Evolutionary conservation across 1,140 invertebrate genomes (phyloP).

Genomic region (Cyclina sinensis): DNA sequence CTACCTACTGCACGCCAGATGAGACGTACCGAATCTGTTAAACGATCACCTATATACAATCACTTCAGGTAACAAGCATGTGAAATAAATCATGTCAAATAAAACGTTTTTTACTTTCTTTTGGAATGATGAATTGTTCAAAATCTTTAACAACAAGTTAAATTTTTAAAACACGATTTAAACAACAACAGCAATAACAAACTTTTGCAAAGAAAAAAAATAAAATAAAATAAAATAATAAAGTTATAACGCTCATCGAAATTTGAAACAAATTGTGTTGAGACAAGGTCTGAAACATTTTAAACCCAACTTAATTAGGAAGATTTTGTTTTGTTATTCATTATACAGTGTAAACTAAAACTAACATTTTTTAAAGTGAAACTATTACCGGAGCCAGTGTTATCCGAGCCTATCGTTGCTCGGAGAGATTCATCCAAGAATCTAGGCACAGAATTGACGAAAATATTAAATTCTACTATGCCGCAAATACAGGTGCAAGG

Average conservation of each 20-base stretch:
- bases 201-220: too few relatives aligned
- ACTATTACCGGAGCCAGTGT: slow-evolving; percentile 87
- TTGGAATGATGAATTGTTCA: too few relatives aligned
- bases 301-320: background rate
- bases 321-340: background rate
- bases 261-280: background rate
- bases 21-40: slow-evolving; percentile 86
- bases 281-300: background rate
- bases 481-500: slow-evolving; percentile 78
- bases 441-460: slow-evolving; percentile 83
- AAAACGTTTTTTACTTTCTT: too few relatives aligned
- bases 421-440: slow-evolving; percentile 87
- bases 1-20: slow-evolving; percentile 91
- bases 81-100: too few relatives aligned
- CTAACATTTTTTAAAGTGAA: too few relatives aligned
- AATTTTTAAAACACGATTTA: too few relatives aligned
- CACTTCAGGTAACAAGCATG: slow-evolving; percentile 82
- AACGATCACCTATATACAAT: slow-evolving; percentile 87
- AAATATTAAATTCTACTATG: slow-evolving; percentile 79
- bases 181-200: too few relatives aligned
- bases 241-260: too few relatives aligned
- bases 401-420: slow-evolving; percentile 88
- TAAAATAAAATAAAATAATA: too few relatives aligned
- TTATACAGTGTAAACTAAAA: too few relatives aligned
- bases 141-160: too few relatives aligned